These are phyloP conservation scores for Drosophila paulistorum DNA, from an alignment of 1,140 invertebrate species.

Conservation along the genomic window DNA sequence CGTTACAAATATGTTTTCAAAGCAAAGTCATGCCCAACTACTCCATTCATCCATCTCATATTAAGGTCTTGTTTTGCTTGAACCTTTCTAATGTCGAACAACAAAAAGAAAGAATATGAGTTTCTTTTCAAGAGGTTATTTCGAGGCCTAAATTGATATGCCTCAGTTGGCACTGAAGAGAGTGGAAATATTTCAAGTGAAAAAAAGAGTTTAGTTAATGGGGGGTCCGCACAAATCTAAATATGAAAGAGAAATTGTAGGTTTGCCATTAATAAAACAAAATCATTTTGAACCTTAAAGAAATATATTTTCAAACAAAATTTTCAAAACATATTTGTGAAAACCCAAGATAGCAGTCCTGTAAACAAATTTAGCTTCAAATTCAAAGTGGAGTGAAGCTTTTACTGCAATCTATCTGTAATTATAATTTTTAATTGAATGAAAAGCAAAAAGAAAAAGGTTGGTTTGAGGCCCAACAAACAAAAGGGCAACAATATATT, in stretches of 20 bases:
- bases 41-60: constrained; percentile 16
- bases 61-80: constrained; percentile 16
- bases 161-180: constrained; percentile 66
- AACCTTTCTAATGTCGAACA: constrained; percentile 71
- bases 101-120: constrained; percentile 16
- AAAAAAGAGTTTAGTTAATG: constrained; percentile 49
- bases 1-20: constrained; percentile 79
- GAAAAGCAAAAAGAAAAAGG: neutral
- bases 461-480: constrained; percentile 29
- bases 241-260: neutral
- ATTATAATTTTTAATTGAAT: constrained; percentile 1
- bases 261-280: neutral
- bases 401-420: neutral
- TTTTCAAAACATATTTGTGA: neutral
- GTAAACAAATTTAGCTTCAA: neutral
- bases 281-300: neutral
- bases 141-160: constrained; percentile 51
- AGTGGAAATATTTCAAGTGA: constrained; percentile 37
- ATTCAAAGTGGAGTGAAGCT: too few relatives aligned
- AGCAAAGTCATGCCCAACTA: constrained; percentile 68
- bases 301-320: neutral
- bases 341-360: neutral
- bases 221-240: constrained; percentile 37
- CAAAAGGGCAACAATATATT: constrained; percentile 41
- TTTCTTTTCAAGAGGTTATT: constrained; percentile 8